These are phyloP conservation scores for Periophthalmus magnuspinnatus DNA, from an alignment of 2,797 vertebrate genomes.

Conservation along the genomic window DNA sequence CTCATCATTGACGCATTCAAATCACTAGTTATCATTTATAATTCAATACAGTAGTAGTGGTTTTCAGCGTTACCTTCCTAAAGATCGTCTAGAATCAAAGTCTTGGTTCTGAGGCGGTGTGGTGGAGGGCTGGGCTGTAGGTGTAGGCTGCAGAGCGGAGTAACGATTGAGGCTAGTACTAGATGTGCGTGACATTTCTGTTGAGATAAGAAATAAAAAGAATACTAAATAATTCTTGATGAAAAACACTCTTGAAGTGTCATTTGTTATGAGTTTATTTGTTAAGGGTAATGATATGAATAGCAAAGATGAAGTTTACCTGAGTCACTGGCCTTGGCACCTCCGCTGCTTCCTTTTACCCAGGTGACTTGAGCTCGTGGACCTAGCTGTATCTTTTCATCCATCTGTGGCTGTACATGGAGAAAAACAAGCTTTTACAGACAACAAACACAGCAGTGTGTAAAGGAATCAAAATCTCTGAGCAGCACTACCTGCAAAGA, in stretches of 20 bases:
- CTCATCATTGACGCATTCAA: neutral
- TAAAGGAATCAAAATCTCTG: neutral
- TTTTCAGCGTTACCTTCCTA: conserved; percentile 83
- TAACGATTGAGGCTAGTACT: conserved; percentile 92
- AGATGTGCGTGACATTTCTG: conserved; percentile 87
- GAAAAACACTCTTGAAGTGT: neutral
- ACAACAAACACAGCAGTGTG: conserved; percentile 12
- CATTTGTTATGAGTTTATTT: neutral
- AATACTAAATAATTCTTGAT: neutral
- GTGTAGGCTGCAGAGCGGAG: conserved; percentile 89
- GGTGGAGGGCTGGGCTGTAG: conserved; percentile 69
- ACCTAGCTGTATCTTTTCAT: conserved; percentile 98
- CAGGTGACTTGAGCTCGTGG: conserved; percentile 95
- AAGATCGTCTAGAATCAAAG: conserved; percentile 84
- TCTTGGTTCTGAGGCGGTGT: conserved; percentile 81
- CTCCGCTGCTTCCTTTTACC: conserved; percentile 98
- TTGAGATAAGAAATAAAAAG: neutral
- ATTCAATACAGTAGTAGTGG: neutral
- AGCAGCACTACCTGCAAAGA: neutral
- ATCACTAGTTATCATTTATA: neutral
- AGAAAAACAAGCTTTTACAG: neutral
- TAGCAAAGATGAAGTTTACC: conserved; percentile 69
- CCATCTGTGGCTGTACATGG: conserved; percentile 87
- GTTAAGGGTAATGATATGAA: neutral
- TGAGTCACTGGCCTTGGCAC: conserved; percentile 92